Percentiles rank a stretch among this genome's conserved stretches.
Evolutionary conservation across 2,113 vertebrate genomes (phyloP).

Genomic region (Steatornis caripensis): DNA sequence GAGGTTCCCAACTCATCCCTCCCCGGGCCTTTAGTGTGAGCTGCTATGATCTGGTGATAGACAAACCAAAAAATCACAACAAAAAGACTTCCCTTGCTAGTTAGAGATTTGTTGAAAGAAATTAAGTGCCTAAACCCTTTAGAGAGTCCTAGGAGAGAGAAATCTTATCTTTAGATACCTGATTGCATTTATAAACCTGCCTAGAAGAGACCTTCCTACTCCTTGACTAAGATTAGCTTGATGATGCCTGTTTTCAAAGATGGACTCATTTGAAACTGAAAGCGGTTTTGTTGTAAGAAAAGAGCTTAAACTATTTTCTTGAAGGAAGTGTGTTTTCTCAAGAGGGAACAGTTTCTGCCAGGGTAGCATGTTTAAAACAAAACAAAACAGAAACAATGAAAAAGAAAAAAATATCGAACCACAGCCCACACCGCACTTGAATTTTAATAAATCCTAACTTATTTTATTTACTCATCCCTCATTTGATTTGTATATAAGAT

Average conservation of each 20-base stretch:
- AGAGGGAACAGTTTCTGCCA: neutral
- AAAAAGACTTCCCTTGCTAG: neutral
- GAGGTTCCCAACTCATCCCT: neutral
- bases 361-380: neutral
- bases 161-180: neutral
- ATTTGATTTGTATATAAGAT: neutral
- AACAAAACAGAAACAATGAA: fast-evolving
- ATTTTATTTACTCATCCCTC: neutral
- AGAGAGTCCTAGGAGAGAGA: neutral
- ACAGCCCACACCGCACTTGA: neutral
- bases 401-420: neutral
- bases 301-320: neutral
- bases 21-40: neutral
- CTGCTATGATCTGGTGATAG: neutral
- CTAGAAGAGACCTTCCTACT: neutral
- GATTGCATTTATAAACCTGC: neutral
- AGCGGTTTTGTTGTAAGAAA: neutral
- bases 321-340: neutral
- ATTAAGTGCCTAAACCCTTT: neutral
- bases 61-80: neutral
- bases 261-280: neutral
- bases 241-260: neutral
- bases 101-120: neutral
- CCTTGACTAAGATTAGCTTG: neutral
- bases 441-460: neutral